Conservation (phyloP, 2,888 invertebrate species). For the Ethmia dodecea region DNA sequence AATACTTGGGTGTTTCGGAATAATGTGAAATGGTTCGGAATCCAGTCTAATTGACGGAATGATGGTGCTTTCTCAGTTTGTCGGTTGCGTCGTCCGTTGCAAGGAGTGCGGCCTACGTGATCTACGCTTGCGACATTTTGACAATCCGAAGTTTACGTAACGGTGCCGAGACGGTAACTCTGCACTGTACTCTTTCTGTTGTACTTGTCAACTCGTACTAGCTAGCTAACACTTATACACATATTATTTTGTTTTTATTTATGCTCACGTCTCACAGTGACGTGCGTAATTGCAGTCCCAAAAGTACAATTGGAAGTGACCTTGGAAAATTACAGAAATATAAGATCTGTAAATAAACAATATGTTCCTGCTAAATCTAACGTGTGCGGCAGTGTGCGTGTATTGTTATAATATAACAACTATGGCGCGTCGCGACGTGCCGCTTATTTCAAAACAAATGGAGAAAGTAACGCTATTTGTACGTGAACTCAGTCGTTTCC, state of each 20-base stretch:
- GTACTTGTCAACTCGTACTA: background rate
- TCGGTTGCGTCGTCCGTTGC: slow-evolving; percentile 20
- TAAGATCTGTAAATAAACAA: background rate
- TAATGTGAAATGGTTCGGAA: too few species aligned
- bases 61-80: slow-evolving; percentile 39
- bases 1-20: too few species aligned
- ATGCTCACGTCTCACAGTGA: too few species aligned
- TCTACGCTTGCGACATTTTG: slow-evolving; percentile 64
- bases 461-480: slow-evolving; percentile 63
- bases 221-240: too few species aligned
- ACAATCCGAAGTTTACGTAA: slow-evolving; percentile 49
- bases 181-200: slow-evolving; percentile 2
- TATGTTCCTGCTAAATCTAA: background rate
- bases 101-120: slow-evolving; percentile 39
- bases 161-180: slow-evolving; percentile 2
- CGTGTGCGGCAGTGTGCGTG: slow-evolving; percentile 1
- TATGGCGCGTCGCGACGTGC: slow-evolving; percentile 23
- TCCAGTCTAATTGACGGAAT: too few species aligned
- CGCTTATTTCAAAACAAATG: slow-evolving; percentile 57
- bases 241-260: too few species aligned
- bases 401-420: background rate
- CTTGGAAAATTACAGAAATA: slow-evolving; percentile 1
- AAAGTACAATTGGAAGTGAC: too few species aligned
- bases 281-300: too few species aligned
- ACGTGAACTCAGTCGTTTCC: slow-evolving; percentile 50